phyloP scores from a whole-genome alignment of 2,113 vertebrate genomes.

The Oenanthe oenanthe region DNA sequence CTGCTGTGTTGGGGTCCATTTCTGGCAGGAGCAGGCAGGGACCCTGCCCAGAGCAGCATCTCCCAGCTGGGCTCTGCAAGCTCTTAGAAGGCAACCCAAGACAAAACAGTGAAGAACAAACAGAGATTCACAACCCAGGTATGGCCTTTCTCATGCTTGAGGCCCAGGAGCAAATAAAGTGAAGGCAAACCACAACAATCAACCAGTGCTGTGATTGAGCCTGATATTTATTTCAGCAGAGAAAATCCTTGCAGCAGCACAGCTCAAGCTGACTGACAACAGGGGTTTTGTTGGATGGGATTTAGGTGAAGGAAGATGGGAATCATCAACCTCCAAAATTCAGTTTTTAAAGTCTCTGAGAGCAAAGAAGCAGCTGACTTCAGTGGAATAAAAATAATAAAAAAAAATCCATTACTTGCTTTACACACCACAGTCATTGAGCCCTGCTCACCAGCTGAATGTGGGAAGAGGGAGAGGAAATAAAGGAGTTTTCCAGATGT shows the following conservation, averaged over 20 bases:
- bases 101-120: background rate
- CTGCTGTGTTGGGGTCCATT: background rate
- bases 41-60: background rate
- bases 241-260: background rate
- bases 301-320: background rate
- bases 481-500: background rate
- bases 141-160: background rate
- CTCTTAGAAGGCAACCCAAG: background rate
- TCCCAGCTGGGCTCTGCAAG: background rate
- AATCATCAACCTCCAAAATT: background rate
- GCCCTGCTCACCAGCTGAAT: background rate
- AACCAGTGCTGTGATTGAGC: background rate
- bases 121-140: background rate
- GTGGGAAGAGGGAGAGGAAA: background rate
- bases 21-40: background rate
- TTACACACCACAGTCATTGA: fast-evolving
- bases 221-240: fast-evolving
- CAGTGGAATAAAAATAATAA: background rate
- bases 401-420: background rate
- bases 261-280: background rate
- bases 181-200: background rate
- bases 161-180: background rate
- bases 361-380: background rate
- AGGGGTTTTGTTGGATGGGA: background rate
- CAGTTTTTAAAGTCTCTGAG: background rate